phyloP scores from a whole-genome alignment of 2,797 vertebrate genomes.

The Muscicapa comitata region DNA sequence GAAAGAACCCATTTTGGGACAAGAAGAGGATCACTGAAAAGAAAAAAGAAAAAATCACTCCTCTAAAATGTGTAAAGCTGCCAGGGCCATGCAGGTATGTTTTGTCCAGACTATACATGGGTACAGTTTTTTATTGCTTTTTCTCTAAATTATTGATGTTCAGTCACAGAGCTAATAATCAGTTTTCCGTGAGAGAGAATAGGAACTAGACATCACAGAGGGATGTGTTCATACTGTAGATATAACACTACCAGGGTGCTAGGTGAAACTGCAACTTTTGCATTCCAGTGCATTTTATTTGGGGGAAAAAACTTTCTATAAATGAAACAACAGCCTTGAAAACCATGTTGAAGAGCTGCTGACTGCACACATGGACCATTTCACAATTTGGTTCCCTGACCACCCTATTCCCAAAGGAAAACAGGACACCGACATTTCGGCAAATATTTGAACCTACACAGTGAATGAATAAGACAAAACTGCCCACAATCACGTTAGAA shows the following conservation, averaged over 20 bases:
- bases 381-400: not conserved
- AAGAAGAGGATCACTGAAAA: not conserved
- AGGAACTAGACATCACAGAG: not conserved
- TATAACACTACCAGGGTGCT: not conserved
- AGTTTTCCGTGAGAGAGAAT: not conserved
- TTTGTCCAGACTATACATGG: not conserved
- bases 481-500: not conserved
- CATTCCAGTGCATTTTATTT: not conserved
- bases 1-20: not conserved
- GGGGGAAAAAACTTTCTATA: not conserved
- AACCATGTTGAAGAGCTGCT: not conserved
- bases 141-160: not conserved
- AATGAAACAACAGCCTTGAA: not conserved
- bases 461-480: not conserved
- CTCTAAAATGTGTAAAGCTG: not conserved
- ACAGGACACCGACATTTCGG: accelerated
- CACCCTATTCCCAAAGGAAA: not conserved
- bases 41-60: not conserved
- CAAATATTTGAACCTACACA: not conserved
- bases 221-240: not conserved
- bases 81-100: not conserved
- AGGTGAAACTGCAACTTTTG: not conserved
- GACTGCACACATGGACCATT: not conserved
- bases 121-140: not conserved
- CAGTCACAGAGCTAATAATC: not conserved